Percentiles rank a stretch among this genome's conserved stretches.
These are phyloP conservation scores for Synanthedon vespiformis DNA, from an alignment of 2,888 invertebrate species.

Conservation along the genomic window DNA sequence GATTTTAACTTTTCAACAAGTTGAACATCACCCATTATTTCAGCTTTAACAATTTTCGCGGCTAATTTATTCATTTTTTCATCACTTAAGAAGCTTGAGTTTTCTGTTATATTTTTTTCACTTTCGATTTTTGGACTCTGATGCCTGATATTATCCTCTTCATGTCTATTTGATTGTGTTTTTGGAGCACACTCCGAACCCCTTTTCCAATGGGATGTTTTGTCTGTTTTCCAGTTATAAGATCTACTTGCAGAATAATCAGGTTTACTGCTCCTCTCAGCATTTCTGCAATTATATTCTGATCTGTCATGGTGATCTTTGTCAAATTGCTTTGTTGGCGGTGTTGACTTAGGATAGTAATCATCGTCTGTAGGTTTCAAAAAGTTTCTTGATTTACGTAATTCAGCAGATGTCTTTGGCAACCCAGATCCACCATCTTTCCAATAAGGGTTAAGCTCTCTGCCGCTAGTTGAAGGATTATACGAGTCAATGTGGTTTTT, in stretches of 20 bases:
- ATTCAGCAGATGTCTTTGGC: conserved; percentile 65
- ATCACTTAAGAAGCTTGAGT: conserved; percentile 69
- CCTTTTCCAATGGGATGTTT: not conserved
- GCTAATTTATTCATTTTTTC: conserved; percentile 91
- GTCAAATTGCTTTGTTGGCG: conserved; percentile 6
- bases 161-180: not conserved
- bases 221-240: conserved; percentile 29
- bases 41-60: conserved; percentile 93
- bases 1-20: conserved; percentile 77
- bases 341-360: conserved; percentile 23
- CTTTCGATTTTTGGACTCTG: not conserved
- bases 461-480: conserved; percentile 76
- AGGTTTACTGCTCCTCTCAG: conserved; percentile 1
- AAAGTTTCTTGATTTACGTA: conserved; percentile 41
- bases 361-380: conserved; percentile 48
- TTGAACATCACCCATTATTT: conserved; percentile 87
- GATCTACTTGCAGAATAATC: conserved; percentile 8
- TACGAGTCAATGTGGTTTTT: conserved; percentile 71
- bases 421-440: conserved; percentile 89
- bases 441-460: conserved; percentile 94
- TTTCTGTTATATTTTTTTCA: not conserved
- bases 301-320: conserved; percentile 7
- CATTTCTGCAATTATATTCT: conserved; percentile 1
- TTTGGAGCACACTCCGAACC: not conserved
- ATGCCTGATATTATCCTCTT: not conserved